phyloP scores from a whole-genome alignment of 2,888 invertebrate species.

The Amiota mariae region DNA sequence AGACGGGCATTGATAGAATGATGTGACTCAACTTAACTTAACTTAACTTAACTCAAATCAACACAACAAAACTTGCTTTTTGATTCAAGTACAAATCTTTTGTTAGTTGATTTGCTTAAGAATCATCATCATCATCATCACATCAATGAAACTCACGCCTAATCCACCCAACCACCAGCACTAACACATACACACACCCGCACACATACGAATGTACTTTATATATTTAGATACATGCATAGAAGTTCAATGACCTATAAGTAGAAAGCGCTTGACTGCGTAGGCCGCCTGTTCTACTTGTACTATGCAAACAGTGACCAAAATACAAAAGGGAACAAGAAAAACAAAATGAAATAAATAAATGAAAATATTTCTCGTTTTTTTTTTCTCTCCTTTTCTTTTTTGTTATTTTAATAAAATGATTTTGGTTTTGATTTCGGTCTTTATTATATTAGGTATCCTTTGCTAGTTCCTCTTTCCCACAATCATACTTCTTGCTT shows the following conservation, averaged over 20 bases:
- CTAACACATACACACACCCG: too few relatives aligned
- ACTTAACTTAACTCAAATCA: too few relatives aligned
- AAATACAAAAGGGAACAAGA: neutral
- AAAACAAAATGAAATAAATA: neutral
- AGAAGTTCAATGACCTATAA: too few relatives aligned
- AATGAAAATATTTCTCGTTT: slow-evolving; percentile 41
- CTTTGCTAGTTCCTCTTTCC: neutral
- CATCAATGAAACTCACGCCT: neutral
- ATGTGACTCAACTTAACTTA: too few relatives aligned
- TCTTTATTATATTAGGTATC: slow-evolving; percentile 47
- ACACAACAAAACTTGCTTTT: neutral
- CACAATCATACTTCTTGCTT: too few relatives aligned
- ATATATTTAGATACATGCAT: too few relatives aligned
- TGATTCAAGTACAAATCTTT: neutral
- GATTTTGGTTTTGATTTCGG: slow-evolving; percentile 55
- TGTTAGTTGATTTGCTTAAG: neutral
- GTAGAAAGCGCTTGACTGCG: too few relatives aligned
- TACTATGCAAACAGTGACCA: slow-evolving; percentile 38
- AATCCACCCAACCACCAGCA: too few relatives aligned
- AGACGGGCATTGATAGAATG: too few relatives aligned
- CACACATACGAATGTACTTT: too few relatives aligned
- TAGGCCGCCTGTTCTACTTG: slow-evolving; percentile 22
- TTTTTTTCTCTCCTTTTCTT: slow-evolving; percentile 19
- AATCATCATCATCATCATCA: neutral
- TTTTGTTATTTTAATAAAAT: slow-evolving; percentile 62